Conservation (phyloP, 2,888 invertebrate species). For the Stenichneumon culpator region DNA sequence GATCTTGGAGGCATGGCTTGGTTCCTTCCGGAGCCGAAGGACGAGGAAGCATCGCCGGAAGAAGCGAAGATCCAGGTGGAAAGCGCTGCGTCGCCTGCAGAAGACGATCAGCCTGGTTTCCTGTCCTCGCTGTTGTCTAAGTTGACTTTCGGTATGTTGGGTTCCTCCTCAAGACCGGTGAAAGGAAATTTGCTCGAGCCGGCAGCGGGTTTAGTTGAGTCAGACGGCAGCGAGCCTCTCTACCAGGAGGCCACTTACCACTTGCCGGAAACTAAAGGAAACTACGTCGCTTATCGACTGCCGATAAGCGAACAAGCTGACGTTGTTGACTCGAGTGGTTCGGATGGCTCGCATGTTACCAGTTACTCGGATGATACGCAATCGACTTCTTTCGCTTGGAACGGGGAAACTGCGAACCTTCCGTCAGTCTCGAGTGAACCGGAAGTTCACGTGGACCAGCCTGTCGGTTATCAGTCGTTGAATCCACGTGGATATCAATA, state of each 20-base stretch:
- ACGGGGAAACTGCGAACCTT: not conserved
- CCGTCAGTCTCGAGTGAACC: not conserved
- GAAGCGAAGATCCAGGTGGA: not conserved
- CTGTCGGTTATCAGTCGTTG: not conserved
- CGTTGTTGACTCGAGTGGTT: not conserved
- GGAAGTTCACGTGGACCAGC: not conserved
- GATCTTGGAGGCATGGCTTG: conserved; percentile 67
- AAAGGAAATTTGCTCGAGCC: not conserved
- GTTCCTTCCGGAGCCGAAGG: conserved; percentile 63
- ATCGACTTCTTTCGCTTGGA: conserved; percentile 4
- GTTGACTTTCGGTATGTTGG: conserved; percentile 50
- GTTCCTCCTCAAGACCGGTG: conserved; percentile 14
- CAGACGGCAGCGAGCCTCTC: conserved; percentile 15
- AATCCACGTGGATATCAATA: conserved; percentile 35
- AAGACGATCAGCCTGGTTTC: conserved; percentile 38
- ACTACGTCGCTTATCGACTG: conserved; percentile 52
- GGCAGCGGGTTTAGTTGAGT: not conserved
- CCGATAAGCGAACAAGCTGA: conserved; percentile 41
- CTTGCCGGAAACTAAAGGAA: conserved; percentile 41
- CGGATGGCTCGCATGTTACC: not conserved
- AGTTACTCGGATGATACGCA: conserved; percentile 32
- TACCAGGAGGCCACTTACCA: conserved; percentile 47
- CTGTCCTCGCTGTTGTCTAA: conserved; percentile 42
- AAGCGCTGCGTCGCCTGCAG: not conserved
- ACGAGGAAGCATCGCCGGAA: conserved; percentile 15